A percentile compares a stretch with the other conserved stretches of the same genome.
These are phyloP conservation scores for Halcyon senegalensis DNA, from an alignment of 2,113 vertebrate genomes.

Conservation along the genomic window DNA sequence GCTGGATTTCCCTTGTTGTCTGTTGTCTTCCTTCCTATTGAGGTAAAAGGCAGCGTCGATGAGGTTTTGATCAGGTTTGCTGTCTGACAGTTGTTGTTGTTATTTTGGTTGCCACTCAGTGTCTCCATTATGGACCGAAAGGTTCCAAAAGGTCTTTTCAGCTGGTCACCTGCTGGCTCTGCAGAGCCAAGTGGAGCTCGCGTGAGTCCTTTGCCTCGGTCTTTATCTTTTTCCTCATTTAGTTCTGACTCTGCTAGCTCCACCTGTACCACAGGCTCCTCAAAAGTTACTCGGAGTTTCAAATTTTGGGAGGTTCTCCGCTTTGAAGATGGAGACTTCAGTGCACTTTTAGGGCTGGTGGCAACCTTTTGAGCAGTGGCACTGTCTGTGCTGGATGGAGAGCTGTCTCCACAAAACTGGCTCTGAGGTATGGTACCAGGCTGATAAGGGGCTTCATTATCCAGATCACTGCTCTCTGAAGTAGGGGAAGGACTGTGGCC, in stretches of 20 bases:
- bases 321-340: slow-evolving; percentile 96
- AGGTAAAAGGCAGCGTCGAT: slow-evolving; percentile 78
- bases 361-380: slow-evolving; percentile 81
- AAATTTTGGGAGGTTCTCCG: slow-evolving; percentile 92
- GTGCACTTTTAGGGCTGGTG: slow-evolving; percentile 96
- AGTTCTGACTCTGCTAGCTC: slow-evolving; percentile 79
- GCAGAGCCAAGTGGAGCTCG: slow-evolving; percentile 54
- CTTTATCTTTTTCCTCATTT: slow-evolving; percentile 82
- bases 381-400: slow-evolving; percentile 48
- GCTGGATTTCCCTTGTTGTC: slow-evolving; percentile 80
- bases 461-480: slow-evolving; percentile 85
- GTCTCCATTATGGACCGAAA: slow-evolving; percentile 97
- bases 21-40: slow-evolving; percentile 82
- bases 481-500: slow-evolving; percentile 88
- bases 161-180: slow-evolving; percentile 67
- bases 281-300: slow-evolving; percentile 96
- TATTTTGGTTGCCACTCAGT: slow-evolving; percentile 93
- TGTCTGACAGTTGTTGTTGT: slow-evolving; percentile 85
- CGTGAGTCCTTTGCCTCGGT: slow-evolving; percentile 67
- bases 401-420: slow-evolving; percentile 70
- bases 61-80: slow-evolving; percentile 73
- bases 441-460: slow-evolving; percentile 74
- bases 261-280: slow-evolving; percentile 92
- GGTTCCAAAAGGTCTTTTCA: slow-evolving; percentile 90
- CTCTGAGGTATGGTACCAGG: slow-evolving; percentile 47